These are phyloP conservation scores for Oscheius sp. DNA, from an alignment of 2,888 invertebrate genomes.

Conservation along the genomic window DNA sequence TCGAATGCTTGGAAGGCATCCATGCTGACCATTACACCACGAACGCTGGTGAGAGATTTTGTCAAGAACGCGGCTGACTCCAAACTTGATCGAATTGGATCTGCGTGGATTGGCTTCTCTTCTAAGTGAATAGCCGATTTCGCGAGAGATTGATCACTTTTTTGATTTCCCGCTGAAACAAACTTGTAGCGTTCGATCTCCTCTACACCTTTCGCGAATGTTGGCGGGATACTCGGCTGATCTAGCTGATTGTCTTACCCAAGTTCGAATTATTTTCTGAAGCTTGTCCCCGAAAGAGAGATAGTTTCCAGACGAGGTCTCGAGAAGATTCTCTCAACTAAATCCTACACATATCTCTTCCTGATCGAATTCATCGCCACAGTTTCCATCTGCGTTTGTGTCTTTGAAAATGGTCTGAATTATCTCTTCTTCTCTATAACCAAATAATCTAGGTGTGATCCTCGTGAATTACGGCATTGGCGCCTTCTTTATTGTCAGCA, in stretches of 20 bases:
- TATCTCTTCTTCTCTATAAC: neutral
- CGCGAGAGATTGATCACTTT: too few relatives aligned
- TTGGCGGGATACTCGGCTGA: too few relatives aligned
- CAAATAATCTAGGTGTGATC: conserved; percentile 40
- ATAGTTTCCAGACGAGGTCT: conserved; percentile 26
- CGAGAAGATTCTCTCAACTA: conserved; percentile 33
- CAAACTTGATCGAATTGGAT: too few relatives aligned
- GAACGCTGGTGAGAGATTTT: too few relatives aligned
- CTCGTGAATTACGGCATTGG: conserved; percentile 41
- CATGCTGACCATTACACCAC: conserved; percentile 55
- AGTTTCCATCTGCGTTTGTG: conserved; percentile 41
- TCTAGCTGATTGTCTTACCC: too few relatives aligned
- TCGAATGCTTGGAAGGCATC: conserved; percentile 55
- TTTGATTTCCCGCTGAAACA: too few relatives aligned
- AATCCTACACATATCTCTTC: conserved; percentile 34
- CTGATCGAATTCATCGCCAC: conserved; percentile 48
- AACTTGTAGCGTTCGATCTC: too few relatives aligned
- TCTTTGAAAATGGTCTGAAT: conserved; percentile 46
- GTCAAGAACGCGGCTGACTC: too few relatives aligned
- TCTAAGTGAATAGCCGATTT: too few relatives aligned
- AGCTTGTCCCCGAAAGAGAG: neutral
- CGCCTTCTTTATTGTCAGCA: conserved; percentile 43
- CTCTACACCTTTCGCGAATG: too few relatives aligned
- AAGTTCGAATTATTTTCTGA: too few relatives aligned
- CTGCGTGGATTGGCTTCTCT: too few relatives aligned